A percentile compares a stretch with the other conserved stretches of the same genome.
Evolutionary conservation across 2,113 vertebrate species (phyloP).

Genomic region (Recurvirostra avosetta): DNA sequence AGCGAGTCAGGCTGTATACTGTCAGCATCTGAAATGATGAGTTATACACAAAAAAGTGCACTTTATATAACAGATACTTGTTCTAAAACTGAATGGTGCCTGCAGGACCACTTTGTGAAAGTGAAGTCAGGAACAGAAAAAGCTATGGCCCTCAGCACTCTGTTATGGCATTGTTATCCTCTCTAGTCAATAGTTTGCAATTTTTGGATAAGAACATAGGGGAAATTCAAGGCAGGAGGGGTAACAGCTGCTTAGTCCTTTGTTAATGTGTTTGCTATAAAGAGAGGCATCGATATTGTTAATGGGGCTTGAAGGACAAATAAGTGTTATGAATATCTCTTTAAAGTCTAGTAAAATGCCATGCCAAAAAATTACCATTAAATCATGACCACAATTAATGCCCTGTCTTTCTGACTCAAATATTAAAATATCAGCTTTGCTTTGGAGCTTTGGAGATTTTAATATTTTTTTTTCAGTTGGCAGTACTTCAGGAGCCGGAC

Average conservation of each 20-base stretch:
- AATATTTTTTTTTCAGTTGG: neutral
- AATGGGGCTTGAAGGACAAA: neutral
- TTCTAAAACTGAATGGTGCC: constrained; percentile 14
- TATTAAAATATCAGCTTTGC: neutral
- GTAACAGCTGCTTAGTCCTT: neutral
- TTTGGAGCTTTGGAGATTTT: neutral
- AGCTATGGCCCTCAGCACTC: neutral
- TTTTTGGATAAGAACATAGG: neutral
- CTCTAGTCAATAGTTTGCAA: neutral
- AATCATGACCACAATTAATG: neutral
- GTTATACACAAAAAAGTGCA: constrained; percentile 22
- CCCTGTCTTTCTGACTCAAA: neutral
- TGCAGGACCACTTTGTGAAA: neutral
- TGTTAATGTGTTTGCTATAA: neutral
- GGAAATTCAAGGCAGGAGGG: constrained; percentile 4
- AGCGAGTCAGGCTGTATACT: constrained; percentile 1
- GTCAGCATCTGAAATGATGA: constrained; percentile 40
- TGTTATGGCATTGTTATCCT: neutral
- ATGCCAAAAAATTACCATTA: neutral
- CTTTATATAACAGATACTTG: neutral
- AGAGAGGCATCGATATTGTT: neutral
- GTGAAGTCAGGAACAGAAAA: constrained; percentile 8
- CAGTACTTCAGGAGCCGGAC: neutral
- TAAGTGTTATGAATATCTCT: neutral
- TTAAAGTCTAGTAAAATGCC: neutral